Base-by-base conservation (phyloP, 2,113 vertebrate genomes). In the Crocuta crocuta region DNA sequence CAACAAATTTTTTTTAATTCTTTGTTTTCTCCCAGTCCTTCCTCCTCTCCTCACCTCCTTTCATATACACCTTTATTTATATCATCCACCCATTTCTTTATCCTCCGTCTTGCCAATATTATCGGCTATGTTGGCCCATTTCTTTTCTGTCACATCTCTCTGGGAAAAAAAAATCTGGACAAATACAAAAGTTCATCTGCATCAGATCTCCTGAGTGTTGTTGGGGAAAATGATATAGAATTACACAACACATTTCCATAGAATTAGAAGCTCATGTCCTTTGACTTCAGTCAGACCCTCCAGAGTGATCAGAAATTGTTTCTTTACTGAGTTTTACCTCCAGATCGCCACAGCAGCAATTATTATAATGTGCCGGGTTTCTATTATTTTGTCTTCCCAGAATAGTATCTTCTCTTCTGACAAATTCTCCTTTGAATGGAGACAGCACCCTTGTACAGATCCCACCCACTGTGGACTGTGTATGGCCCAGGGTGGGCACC, bases 141-240 rank as follows among this genome's bases (percentile, higher is more conserved):
- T 91, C 70, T 76, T 90, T 43, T 88, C 65, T 66, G 12, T 89
- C n/a, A 76, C 48, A 58, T 86, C 35, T 94, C 45, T 91, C 84
- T 78, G 10, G 91, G 58, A 78, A 74, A 80, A 26, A 1, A 1
- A 4, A 19, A 93, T 85, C 15, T 91, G 26, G 24, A 76, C 23
- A 15, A 74, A 21, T 63, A 28, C 23, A 58, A 83, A 94, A 66
- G n/a, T n/a, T 33, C 7, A 63, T 48, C 24, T 26, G 10, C 31
- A 88, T 48, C 65, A 63, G 10, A 19, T 21, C 11, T 74, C 3
- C 53, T 90, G 7, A 92, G 2, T 17, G 50, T 11, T 66, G 65
- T 5, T 89, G 21, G 35, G 35, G 33, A 82, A 87, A 78, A 78
- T 63, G 24, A 24, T 8, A 35, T 16, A 35, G 4, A 65, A 82